Conservation (phyloP, 2,797 vertebrate species). For the Bryconaethiops microstoma region DNA sequence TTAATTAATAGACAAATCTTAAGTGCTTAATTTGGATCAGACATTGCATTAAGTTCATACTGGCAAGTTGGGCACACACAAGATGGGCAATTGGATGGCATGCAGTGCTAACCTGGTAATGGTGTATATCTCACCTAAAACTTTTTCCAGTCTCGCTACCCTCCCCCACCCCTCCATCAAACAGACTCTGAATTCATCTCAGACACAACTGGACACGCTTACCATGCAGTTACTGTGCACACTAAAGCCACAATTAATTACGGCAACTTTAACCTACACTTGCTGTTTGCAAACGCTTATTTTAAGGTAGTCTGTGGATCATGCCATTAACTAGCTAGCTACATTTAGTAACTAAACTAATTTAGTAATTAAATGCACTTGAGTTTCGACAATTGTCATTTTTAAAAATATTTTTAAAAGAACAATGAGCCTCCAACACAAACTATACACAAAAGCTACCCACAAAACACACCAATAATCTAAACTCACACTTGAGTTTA, state of each 20-base stretch:
- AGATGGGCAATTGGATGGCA: not conserved
- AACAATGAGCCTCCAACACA: not conserved
- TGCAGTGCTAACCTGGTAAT: constrained; percentile 65
- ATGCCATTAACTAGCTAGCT: not conserved
- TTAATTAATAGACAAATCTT: constrained; percentile 12
- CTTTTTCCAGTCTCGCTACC: constrained; percentile 63
- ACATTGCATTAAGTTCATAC: not conserved
- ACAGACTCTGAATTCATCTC: constrained; percentile 76
- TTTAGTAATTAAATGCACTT: no score
- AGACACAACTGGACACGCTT: constrained; percentile 74
- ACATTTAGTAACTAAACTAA: no score
- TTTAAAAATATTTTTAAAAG: constrained; percentile 3
- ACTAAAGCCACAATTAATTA: constrained; percentile 67
- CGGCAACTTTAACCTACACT: constrained; percentile 65
- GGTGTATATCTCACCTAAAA: constrained; percentile 67
- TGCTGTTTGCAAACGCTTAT: constrained; percentile 22
- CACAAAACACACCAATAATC: not conserved
- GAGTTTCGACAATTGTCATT: not conserved
- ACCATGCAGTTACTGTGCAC: constrained; percentile 68
- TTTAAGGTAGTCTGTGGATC: constrained; percentile 16
- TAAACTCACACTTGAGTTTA: not conserved
- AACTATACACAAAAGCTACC: not conserved
- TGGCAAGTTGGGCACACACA: not conserved
- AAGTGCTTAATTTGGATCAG: constrained; percentile 21
- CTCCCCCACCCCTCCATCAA: constrained; percentile 70